Base-by-base conservation (phyloP, 2,888 invertebrate genomes). In the Oligia strigilis region DNA sequence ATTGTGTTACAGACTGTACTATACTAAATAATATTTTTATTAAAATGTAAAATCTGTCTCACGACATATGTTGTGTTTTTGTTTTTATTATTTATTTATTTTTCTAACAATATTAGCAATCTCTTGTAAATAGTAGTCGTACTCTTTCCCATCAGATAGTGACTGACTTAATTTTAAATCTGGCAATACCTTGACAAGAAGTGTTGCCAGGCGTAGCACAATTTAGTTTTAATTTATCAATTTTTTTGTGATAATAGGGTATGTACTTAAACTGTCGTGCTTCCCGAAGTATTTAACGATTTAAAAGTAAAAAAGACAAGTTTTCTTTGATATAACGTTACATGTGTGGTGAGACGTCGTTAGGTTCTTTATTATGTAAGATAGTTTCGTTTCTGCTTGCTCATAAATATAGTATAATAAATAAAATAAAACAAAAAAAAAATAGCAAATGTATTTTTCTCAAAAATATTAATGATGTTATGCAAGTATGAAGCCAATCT, bases 301-400 rank as follows among this genome's bases (percentile, higher is more conserved):
- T 89, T 87, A 83, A 83, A 87, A 81, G 84, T 85, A 84, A 80
- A 95, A 29, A 96, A 95, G 95, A 96, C 95, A 95, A 91, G 69
- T 78, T 84, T 92, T 92, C 81, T 89, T 90, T 89, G 84, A 88
- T 88, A 92, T 92, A 95, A 96, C 95, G 97, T 97, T 97, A 96
- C 97, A 97, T 97, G 97, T 97, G 97, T 97, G 96, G 97, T 97
- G 97, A 97, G 97, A 97, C 97, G 97, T 95, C 95, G 96, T 94
- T 95, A 96, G 96, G 94, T 93, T 92, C 92, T 94, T 90, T 86
- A 87, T 76, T 78, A 82, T 89, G 78, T 92, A 93, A 93, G 93
- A 93, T 93, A 90, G 93, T 92, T 89, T 91, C 75, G 92, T 93
- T 94, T 94, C 93, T 91, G 91, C 92, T 94, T 94, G 92, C 91